Evolutionary conservation across 2,888 invertebrate genomes (phyloP).

Genomic region (Strigamia maritima): DNA sequence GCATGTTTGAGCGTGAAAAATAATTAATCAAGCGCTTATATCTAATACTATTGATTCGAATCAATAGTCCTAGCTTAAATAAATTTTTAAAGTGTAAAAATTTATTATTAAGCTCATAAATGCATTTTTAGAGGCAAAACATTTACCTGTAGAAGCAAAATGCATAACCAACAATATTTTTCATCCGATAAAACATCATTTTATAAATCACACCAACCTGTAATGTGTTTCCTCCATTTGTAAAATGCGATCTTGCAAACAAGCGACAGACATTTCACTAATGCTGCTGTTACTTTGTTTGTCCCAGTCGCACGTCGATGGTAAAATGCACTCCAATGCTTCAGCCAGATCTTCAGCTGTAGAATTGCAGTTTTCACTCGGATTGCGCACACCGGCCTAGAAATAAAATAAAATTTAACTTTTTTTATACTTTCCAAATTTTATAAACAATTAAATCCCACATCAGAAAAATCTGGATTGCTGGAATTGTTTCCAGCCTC

Average conservation of each 20-base stretch:
- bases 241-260: slow-evolving; percentile 86
- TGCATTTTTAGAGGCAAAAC: no score
- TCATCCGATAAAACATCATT: no score
- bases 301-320: slow-evolving; percentile 75
- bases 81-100: no score
- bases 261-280: slow-evolving; percentile 82
- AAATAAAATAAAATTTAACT: no score
- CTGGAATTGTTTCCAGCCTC: slow-evolving; percentile 45
- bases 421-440: not conserved
- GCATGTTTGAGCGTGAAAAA: no score
- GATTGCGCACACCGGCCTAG: not conserved
- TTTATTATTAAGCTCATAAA: no score
- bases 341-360: slow-evolving; percentile 27
- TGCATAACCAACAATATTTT: no score
- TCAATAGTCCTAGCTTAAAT: no score
- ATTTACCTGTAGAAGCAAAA: no score
- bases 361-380: slow-evolving; percentile 28
- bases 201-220: slow-evolving; percentile 44
- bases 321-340: not conserved
- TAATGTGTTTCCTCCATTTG: slow-evolving; percentile 90
- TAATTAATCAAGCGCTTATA: no score
- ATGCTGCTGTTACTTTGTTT: slow-evolving; percentile 81
- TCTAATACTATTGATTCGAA: no score
- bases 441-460: slow-evolving; percentile 28
- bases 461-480: slow-evolving; percentile 44